These are phyloP conservation scores for Tragopan temminckii DNA, from an alignment of 2,797 vertebrate species.

Conservation along the genomic window DNA sequence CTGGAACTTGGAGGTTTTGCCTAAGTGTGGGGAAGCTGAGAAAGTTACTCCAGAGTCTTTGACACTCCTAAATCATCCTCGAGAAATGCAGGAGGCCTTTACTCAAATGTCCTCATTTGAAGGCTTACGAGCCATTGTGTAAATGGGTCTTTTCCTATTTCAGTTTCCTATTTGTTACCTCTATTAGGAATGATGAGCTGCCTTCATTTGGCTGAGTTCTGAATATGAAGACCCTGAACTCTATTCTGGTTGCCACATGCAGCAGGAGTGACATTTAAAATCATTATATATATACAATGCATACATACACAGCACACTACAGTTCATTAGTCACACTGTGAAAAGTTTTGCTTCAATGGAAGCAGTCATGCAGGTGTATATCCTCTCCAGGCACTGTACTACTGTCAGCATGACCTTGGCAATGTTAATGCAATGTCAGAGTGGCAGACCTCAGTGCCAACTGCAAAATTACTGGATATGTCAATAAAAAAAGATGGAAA, in stretches of 20 bases:
- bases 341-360: not conserved
- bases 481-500: not conserved
- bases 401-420: constrained; percentile 23
- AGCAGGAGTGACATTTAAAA: not conserved
- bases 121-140: not conserved
- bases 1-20: not conserved
- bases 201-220: not conserved
- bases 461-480: not conserved
- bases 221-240: not conserved
- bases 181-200: not conserved
- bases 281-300: not conserved
- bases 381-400: not conserved
- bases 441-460: not conserved
- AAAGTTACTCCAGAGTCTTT: not conserved
- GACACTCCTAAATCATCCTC: not conserved
- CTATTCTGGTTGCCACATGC: not conserved
- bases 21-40: not conserved
- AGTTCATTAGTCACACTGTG: not conserved
- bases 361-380: not conserved
- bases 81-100: not conserved
- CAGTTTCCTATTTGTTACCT: not conserved
- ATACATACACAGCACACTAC: not conserved
- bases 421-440: not conserved
- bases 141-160: not conserved
- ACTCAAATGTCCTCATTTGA: not conserved